Base-by-base conservation (phyloP, 2,797 vertebrate genomes). In the Enteromius fasciolatus region DNA sequence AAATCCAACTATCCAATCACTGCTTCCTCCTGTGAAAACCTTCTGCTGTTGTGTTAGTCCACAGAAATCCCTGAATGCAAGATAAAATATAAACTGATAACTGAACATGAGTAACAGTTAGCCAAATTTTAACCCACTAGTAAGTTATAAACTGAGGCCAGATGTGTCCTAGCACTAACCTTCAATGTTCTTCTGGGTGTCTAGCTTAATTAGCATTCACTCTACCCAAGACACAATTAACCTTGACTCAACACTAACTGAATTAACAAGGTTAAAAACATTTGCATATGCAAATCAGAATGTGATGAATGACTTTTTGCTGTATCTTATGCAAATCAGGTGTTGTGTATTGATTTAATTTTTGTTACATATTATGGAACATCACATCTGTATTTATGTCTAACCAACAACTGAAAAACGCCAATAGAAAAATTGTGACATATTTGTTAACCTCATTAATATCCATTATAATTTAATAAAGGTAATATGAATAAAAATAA, bases 191-290 rank as follows among this genome's bases (percentile, higher is more conserved):
- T 70, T 77, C 25, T 69, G 41, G 20, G 36, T 46, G 61, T 61
- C 50, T 48, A 61, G 64, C 25, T 48, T 82, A 68, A 82, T 76
- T 76, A 82, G 73, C 20, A 69, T 76, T 77, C 73, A 68, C 44
- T 81, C 31, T 7, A 75, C 25, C 73, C 52, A 82, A 61, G 36
- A 68, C 66, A 83, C 39, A 83, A 89, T 86, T 88, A 78, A 88
- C 86, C 83, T 66, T 84, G 81, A 79, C 69, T 76, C 76, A 75
- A 81, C 66, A 87, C 46, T 86, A 63, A 90, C 84, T 86, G 54
- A 67, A 83, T 36, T 80, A 66, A 44, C 83, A 76, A 82, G 75
- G 73, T 87, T 72, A 20, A 66, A 44, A 59, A 86, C 41, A 70
- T 83, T 54, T 83, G 36, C 75, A 78, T 78, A 70, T 78, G 81